A percentile compares a stretch with the other conserved stretches of the same genome.
Conservation (phyloP, 2,797 vertebrate species). For the Karalla daura region DNA sequence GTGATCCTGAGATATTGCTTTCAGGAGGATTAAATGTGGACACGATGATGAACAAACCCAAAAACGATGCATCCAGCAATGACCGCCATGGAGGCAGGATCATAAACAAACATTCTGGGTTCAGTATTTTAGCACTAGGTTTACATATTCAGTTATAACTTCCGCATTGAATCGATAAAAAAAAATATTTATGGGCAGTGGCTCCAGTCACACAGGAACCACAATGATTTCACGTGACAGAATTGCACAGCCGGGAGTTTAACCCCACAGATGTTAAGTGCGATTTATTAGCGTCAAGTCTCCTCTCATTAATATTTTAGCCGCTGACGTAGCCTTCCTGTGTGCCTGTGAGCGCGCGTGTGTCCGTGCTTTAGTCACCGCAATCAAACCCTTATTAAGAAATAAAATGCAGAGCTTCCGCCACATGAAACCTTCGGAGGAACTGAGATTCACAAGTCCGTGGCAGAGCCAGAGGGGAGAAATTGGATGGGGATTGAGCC, state of each 20-base stretch:
- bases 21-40: neutral
- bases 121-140: neutral
- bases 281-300: constrained; percentile 40
- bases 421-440: constrained; percentile 14
- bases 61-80: neutral
- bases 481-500: neutral
- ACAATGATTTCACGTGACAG: neutral
- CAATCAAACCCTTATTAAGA: neutral
- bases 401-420: neutral
- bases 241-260: constrained; percentile 17
- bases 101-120: constrained; percentile 4
- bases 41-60: too few species aligned
- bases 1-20: neutral
- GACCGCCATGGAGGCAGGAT: too few species aligned
- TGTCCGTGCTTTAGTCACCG: neutral
- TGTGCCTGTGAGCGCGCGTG: neutral
- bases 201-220: constrained; percentile 11
- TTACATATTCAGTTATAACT: neutral
- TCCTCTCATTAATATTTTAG: constrained; percentile 40
- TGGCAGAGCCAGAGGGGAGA: constrained; percentile 5
- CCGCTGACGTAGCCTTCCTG: neutral
- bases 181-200: too few species aligned
- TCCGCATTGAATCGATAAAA: neutral
- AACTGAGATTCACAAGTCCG: constrained; percentile 15
- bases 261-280: constrained; percentile 18